A percentile compares a stretch with the other conserved stretches of the same genome.
phyloP scores from a whole-genome alignment of 2,113 vertebrate genomes.

The Colius striatus region DNA sequence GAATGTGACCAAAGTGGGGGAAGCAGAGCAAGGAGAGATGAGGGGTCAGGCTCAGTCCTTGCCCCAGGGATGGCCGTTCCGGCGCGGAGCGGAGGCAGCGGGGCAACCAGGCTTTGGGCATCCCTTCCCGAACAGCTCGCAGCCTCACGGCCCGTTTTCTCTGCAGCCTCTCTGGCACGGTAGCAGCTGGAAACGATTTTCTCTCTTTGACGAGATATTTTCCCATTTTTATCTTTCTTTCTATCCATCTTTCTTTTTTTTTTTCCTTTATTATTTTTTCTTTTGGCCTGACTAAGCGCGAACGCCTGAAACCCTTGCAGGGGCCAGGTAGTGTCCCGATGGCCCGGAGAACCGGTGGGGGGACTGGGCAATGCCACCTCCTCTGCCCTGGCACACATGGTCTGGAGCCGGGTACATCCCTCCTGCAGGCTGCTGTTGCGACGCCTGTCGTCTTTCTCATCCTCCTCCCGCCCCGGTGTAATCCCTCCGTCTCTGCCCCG shows the following conservation, averaged over 20 bases:
- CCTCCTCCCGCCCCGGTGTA: not conserved
- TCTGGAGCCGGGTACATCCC: not conserved
- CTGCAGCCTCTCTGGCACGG: not conserved
- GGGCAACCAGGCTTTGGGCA: not conserved
- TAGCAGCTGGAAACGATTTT: not conserved
- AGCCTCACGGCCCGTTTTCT: not conserved
- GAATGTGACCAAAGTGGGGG: not conserved
- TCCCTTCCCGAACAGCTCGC: not conserved
- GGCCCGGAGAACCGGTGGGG: not conserved
- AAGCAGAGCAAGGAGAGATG: not conserved
- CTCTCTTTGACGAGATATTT: not conserved
- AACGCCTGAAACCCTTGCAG: not conserved
- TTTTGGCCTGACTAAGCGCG: not conserved
- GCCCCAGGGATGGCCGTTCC: not conserved
- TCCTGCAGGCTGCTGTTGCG: not conserved
- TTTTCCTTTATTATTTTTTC: not conserved
- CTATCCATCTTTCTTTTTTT: not conserved
- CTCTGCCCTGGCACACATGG: accelerated
- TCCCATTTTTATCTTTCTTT: not conserved
- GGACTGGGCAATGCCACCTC: not conserved
- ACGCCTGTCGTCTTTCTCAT: not conserved
- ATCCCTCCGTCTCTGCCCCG: not conserved
- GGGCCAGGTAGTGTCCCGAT: not conserved
- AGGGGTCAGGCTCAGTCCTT: not conserved
- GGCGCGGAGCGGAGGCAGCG: not conserved